A percentile compares a stretch with the other conserved stretches of the same genome.
These are phyloP conservation scores for Synergus japonicus DNA, from an alignment of 2,888 invertebrate genomes.

Conservation along the genomic window DNA sequence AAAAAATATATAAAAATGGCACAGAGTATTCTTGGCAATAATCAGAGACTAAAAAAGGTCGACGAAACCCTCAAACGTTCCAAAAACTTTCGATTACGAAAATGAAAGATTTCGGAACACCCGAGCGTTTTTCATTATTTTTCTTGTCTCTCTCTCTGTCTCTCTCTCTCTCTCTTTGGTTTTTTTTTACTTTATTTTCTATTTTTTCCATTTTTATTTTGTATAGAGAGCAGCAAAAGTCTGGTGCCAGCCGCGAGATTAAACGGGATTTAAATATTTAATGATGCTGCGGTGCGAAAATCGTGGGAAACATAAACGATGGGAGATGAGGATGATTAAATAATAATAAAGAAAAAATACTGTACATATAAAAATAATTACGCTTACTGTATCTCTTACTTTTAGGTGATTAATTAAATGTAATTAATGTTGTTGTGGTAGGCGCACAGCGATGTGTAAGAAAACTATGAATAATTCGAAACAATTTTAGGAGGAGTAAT, in stretches of 20 bases:
- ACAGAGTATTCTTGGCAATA: slow-evolving; percentile 28
- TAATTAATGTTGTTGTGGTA: slow-evolving; percentile 77
- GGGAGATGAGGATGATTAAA: slow-evolving; percentile 66
- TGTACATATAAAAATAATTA: slow-evolving; percentile 76
- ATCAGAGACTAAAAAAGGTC: slow-evolving; percentile 1
- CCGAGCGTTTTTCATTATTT: background rate
- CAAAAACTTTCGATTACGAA: slow-evolving; percentile 5
- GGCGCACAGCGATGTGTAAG: slow-evolving; percentile 76
- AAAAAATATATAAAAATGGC: slow-evolving; percentile 15
- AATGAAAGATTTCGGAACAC: background rate
- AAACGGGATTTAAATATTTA: slow-evolving; percentile 47
- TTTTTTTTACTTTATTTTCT: background rate
- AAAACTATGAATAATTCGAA: slow-evolving; percentile 72
- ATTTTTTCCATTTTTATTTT: slow-evolving; percentile 2
- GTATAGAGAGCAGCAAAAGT: slow-evolving; percentile 48
- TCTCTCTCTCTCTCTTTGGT: too few species aligned
- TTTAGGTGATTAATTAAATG: slow-evolving; percentile 77
- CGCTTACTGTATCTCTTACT: slow-evolving; percentile 77
- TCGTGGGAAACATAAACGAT: slow-evolving; percentile 61
- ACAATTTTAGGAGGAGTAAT: slow-evolving; percentile 75
- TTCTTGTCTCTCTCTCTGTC: background rate
- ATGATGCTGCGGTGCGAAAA: slow-evolving; percentile 62
- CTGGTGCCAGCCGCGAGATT: slow-evolving; percentile 65
- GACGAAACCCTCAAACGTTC: slow-evolving; percentile 1
- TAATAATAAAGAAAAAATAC: slow-evolving; percentile 69